These are phyloP conservation scores for Delichon dasypus DNA, from an alignment of 2,797 vertebrate genomes.

Conservation along the genomic window DNA sequence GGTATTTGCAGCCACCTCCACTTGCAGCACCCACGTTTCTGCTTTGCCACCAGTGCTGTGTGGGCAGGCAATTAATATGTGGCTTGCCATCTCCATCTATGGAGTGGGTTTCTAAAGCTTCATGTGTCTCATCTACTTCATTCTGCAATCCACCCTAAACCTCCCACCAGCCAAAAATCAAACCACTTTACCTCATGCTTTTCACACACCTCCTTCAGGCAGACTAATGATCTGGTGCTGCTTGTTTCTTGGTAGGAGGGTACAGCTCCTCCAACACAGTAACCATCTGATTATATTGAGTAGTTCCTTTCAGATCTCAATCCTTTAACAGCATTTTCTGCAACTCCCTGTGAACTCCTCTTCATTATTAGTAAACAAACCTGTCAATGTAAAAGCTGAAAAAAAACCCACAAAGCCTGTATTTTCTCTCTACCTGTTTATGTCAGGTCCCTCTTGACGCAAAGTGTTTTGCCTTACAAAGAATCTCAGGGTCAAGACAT, in stretches of 20 bases:
- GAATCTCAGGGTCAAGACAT: background rate
- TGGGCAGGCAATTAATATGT: constrained; percentile 51
- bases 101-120: constrained; percentile 43
- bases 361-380: background rate
- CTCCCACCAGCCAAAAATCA: constrained; percentile 50
- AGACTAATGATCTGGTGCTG: constrained; percentile 34
- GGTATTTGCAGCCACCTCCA: background rate
- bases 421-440: background rate
- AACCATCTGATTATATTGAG: constrained; percentile 4
- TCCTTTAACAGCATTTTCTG: background rate
- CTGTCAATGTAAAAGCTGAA: background rate
- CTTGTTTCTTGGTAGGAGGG: constrained; percentile 34
- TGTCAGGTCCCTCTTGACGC: background rate
- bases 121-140: constrained; percentile 44
- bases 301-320: background rate
- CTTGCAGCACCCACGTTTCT: background rate
- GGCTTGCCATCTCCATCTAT: constrained; percentile 21
- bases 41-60: constrained; percentile 4
- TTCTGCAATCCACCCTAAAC: constrained; percentile 53
- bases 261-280: constrained; percentile 10
- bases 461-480: background rate
- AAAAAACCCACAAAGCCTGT: background rate
- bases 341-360: background rate
- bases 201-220: constrained; percentile 32
- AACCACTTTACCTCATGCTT: constrained; percentile 27